Percentiles rank a stretch among this genome's conserved stretches.
phyloP scores from a whole-genome alignment of 2,113 vertebrate genomes.

The Nannospalax galili region DNA sequence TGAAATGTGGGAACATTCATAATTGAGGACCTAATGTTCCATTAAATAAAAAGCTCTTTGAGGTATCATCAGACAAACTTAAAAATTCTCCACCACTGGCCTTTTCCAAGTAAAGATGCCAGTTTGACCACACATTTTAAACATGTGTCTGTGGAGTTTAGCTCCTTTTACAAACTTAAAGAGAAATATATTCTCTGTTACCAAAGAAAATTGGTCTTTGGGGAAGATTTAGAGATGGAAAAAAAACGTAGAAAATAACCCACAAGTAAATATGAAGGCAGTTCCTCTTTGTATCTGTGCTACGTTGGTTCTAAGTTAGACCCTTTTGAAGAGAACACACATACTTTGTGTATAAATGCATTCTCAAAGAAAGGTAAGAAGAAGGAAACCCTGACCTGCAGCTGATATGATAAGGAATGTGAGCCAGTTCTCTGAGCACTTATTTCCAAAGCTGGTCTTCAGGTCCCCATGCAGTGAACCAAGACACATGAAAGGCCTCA shows the following conservation, averaged over 20 bases:
- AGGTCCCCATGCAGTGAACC: not conserved
- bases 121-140: conserved; percentile 77
- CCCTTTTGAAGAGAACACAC: conserved; percentile 10
- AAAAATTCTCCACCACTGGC: conserved; percentile 65
- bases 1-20: conserved; percentile 77
- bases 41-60: conserved; percentile 69
- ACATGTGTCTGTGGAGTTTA: conserved; percentile 73
- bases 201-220: conserved; percentile 69
- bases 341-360: not conserved
- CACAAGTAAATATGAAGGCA: conserved; percentile 47
- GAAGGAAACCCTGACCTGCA: not conserved
- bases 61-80: conserved; percentile 75
- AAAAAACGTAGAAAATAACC: conserved; percentile 68
- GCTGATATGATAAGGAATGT: not conserved
- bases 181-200: conserved; percentile 72
- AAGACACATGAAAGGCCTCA: not conserved
- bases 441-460: not conserved
- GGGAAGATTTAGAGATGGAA: conserved; percentile 66
- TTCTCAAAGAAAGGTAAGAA: conserved; percentile 1
- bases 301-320: not conserved
- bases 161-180: conserved; percentile 73
- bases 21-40: conserved; percentile 66
- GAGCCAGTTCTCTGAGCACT: not conserved
- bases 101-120: conserved; percentile 75
- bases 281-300: conserved; percentile 35